Percentiles rank a stretch among this genome's conserved stretches.
Conservation (phyloP, 2,797 vertebrate genomes). For the Adrianichthys oophorus region DNA sequence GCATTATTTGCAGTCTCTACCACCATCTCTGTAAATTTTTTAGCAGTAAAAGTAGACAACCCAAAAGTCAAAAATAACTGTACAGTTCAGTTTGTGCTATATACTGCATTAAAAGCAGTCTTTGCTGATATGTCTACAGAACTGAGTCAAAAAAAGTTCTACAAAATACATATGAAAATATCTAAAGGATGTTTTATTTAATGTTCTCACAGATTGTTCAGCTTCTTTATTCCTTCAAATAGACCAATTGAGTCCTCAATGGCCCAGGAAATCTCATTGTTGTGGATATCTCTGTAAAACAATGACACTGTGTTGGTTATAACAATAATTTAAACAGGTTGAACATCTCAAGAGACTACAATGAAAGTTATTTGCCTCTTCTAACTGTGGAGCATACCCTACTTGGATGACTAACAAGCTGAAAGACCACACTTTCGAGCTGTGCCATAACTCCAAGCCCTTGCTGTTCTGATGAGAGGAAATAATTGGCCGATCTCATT, state of each 20-base stretch:
- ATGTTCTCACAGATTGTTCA: constrained; percentile 88
- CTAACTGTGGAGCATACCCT: constrained; percentile 14
- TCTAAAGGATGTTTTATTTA: not conserved
- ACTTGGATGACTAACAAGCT: constrained; percentile 31
- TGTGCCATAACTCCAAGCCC: constrained; percentile 45
- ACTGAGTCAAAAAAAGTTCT: not conserved
- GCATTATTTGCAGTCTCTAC: constrained; percentile 2
- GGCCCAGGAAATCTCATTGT: constrained; percentile 97
- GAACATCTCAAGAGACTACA: constrained; percentile 10
- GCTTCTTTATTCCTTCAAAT: constrained; percentile 89
- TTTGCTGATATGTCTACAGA: not conserved
- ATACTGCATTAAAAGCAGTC: too few relatives aligned
- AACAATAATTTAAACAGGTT: constrained; percentile 2
- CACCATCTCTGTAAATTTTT: not conserved
- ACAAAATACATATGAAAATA: not conserved
- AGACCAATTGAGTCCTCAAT: constrained; percentile 93
- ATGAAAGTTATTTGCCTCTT: constrained; percentile 7
- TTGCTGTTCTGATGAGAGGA: constrained; percentile 45
- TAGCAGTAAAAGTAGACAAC: not conserved
- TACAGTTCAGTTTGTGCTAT: too few relatives aligned
- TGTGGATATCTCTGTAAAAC: constrained; percentile 87
- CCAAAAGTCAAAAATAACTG: not conserved
- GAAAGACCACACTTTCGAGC: constrained; percentile 29
- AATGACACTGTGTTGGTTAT: constrained; percentile 22
- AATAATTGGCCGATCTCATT: constrained; percentile 55